Percentiles rank a stretch among this genome's conserved stretches.
phyloP scores from a whole-genome alignment of 2,797 vertebrate genomes.

The Gallinago nigripennis region DNA sequence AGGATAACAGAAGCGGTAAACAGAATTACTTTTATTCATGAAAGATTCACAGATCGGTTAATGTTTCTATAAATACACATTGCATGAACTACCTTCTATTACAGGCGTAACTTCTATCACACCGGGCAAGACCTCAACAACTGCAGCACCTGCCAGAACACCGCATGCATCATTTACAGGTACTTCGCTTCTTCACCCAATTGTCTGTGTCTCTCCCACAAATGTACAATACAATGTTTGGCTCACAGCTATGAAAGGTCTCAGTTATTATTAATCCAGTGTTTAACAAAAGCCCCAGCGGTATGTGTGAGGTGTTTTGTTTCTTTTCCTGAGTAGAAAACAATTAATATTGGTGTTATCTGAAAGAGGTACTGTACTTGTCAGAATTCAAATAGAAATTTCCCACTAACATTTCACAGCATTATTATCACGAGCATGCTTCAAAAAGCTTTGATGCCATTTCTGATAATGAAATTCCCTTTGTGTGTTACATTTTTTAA shows the following conservation, averaged over 20 bases:
- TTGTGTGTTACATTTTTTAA: neutral
- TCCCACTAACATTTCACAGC: neutral
- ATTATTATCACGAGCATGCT: neutral
- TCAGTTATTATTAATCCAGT: neutral
- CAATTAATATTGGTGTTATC: neutral
- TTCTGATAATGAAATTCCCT: neutral
- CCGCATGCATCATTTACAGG: conserved; percentile 99
- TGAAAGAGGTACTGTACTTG: neutral
- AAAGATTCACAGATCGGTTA: neutral
- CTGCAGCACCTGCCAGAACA: conserved; percentile 96
- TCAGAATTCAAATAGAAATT: neutral
- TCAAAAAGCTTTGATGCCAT: neutral
- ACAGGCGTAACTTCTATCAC: conserved; percentile 93
- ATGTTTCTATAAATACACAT: neutral
- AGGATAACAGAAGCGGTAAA: neutral
- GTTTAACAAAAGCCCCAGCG: neutral
- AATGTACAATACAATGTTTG: neutral
- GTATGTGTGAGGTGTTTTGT: neutral
- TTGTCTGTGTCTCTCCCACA: neutral
- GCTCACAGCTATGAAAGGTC: neutral
- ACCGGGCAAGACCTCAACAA: conserved; percentile 99
- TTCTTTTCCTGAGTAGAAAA: neutral
- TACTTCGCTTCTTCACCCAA: conserved; percentile 74
- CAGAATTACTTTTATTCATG: neutral
- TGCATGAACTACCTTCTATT: conserved; percentile 65